Percentiles rank a stretch among this genome's conserved stretches.
Conservation (phyloP, 1,140 invertebrate genomes). For the Pseudoatta argentina region DNA sequence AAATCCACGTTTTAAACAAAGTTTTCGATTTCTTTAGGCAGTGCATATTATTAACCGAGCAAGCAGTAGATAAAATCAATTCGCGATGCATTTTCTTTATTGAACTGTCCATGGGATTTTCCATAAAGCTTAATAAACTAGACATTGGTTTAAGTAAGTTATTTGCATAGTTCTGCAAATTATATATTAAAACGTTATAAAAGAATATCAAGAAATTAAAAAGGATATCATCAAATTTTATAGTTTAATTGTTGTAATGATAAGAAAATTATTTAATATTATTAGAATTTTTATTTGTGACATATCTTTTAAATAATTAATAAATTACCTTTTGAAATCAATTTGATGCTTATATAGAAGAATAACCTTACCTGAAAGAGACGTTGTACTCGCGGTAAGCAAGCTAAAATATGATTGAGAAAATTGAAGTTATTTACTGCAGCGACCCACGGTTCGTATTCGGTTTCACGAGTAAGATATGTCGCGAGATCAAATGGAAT, state of each 20-base stretch:
- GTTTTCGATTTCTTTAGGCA: slow-evolving; percentile 72
- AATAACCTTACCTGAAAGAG: slow-evolving; percentile 69
- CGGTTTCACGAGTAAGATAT: slow-evolving; percentile 86
- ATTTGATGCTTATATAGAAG: not conserved
- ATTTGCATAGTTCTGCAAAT: slow-evolving; percentile 67
- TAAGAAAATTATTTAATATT: too few relatives aligned
- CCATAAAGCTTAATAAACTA: slow-evolving; percentile 67
- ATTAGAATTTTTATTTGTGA: not conserved
- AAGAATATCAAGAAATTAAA: not conserved
- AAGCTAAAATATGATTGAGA: slow-evolving; percentile 79
- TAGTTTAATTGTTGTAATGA: not conserved
- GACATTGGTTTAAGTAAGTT: slow-evolving; percentile 72
- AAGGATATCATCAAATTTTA: not conserved
- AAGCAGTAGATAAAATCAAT: slow-evolving; percentile 71
- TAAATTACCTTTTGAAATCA: not conserved
- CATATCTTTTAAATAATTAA: not conserved
- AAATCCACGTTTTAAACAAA: slow-evolving; percentile 76
- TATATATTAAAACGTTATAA: slow-evolving; percentile 12
- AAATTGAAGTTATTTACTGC: slow-evolving; percentile 80
- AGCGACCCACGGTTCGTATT: slow-evolving; percentile 88
- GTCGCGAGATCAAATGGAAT: slow-evolving; percentile 85
- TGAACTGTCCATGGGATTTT: slow-evolving; percentile 44
- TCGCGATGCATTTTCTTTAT: slow-evolving; percentile 69
- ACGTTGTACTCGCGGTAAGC: slow-evolving; percentile 35
- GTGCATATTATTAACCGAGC: slow-evolving; percentile 69